Evolutionary conservation across 2,888 invertebrate species (phyloP).

Genomic region (Selenia dentaria): DNA sequence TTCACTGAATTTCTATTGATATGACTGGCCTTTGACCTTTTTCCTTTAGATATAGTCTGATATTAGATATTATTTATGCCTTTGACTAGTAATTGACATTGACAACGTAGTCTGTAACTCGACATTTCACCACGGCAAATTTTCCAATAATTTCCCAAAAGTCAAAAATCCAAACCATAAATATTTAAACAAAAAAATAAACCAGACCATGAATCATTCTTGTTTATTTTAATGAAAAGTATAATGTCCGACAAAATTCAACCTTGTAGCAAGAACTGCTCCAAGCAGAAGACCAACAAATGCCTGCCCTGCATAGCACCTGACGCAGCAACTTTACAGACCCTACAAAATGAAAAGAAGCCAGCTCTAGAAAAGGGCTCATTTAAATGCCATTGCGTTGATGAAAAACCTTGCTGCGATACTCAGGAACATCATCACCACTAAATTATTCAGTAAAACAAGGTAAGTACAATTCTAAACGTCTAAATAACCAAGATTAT

Average conservation of each 20-base stretch:
- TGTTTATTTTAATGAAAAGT: background rate
- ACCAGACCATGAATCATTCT: background rate
- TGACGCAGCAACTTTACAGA: slow-evolving; percentile 17
- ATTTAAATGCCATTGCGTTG: slow-evolving; percentile 22
- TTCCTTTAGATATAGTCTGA: too few relatives aligned
- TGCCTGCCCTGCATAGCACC: slow-evolving; percentile 42
- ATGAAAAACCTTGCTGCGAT: slow-evolving; percentile 36
- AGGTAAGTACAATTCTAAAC: too few relatives aligned
- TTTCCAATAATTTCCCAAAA: too few relatives aligned
- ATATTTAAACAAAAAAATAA: slow-evolving; percentile 3
- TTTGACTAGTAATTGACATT: background rate
- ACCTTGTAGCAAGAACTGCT: slow-evolving; percentile 35
- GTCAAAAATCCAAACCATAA: background rate
- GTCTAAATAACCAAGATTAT: too few relatives aligned
- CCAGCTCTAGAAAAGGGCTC: background rate
- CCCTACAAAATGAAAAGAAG: slow-evolving; percentile 3
- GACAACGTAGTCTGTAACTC: background rate
- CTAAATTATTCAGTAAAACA: background rate
- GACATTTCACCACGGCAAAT: too few relatives aligned
- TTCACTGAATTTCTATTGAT: too few relatives aligned
- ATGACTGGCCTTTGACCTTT: too few relatives aligned
- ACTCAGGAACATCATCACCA: background rate
- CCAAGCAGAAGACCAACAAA: slow-evolving; percentile 31
- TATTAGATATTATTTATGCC: too few relatives aligned
- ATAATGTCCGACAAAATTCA: slow-evolving; percentile 39